phyloP scores from a whole-genome alignment of 2,113 vertebrate species.

The Lepisosteus oculatus region DNA sequence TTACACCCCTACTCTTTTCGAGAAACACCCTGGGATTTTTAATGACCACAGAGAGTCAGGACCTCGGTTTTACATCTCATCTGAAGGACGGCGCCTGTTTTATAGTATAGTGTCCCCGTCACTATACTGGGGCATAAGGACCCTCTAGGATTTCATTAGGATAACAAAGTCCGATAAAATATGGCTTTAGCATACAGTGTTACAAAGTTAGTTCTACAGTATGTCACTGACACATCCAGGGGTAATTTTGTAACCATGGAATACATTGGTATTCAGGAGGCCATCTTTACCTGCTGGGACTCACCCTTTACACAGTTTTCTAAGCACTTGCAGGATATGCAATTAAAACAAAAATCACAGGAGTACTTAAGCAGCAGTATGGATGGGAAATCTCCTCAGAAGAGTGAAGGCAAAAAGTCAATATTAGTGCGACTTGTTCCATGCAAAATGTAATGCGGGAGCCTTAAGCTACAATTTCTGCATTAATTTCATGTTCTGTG shows the following conservation, averaged over 20 bases:
- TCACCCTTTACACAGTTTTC: slow-evolving; percentile 43
- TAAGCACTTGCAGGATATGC: slow-evolving; percentile 40
- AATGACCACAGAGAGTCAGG: too few species aligned
- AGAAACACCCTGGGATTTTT: too few species aligned
- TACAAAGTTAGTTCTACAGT: too few species aligned
- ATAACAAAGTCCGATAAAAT: too few species aligned
- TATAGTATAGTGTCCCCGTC: too few species aligned
- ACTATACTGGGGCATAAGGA: too few species aligned
- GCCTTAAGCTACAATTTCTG: slow-evolving; percentile 50
- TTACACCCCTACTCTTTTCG: too few species aligned
- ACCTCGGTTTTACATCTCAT: too few species aligned
- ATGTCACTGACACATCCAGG: background rate
- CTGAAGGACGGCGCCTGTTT: too few species aligned
- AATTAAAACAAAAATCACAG: slow-evolving; percentile 39
- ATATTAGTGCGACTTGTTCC: slow-evolving; percentile 38
- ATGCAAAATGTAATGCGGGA: slow-evolving; percentile 39
- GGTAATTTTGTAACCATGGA: slow-evolving; percentile 6
- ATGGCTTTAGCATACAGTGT: too few species aligned
- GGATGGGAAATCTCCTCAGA: slow-evolving; percentile 56
- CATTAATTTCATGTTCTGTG: slow-evolving; percentile 62
- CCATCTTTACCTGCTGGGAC: slow-evolving; percentile 28
- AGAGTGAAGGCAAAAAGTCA: slow-evolving; percentile 51
- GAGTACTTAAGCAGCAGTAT: slow-evolving; percentile 36
- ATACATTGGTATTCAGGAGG: slow-evolving; percentile 42
- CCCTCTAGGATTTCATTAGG: too few species aligned